Evolutionary conservation across 2,113 vertebrate genomes (phyloP), one percentile per base, ranked within the genome.

Genomic region (Camelus bactrianus): DNA sequence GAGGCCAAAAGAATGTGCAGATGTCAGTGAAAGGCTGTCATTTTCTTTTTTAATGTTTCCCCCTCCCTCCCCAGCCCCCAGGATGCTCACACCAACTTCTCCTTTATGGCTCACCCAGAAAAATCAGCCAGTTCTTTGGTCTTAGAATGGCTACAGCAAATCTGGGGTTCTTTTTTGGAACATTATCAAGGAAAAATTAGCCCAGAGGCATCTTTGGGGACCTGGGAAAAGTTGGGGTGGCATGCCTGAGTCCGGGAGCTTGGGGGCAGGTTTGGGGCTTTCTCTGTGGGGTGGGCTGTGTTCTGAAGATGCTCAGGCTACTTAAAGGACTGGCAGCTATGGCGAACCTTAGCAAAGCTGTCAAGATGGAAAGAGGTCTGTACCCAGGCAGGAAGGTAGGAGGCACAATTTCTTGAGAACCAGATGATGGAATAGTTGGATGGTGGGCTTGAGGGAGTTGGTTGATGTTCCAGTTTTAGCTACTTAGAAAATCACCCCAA

Each of bases 281-380:
- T 10, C 52, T 19, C 35, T 69, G 22, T 4, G 56, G 2, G 8
- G 5, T 32, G 52, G 30, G 2, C 0, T 2, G 17, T 35, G 2
- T 16, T 56, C n/a, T 73, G 11, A 60, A 35, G 35, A 28, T 32
- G 16, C 38, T 81, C 46, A 75, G 28, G 6, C 48, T 54, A 13
- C 54, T 38, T 65, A 12, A 50, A 58, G 73, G 82, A 28, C n/a
- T 17, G 46, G 46, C 9, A 70, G 28, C 65, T 9, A 10, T 8
- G 54, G 52, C 10, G n/a, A 24, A 54, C 38, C 72, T 4, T 6
- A 50, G 42, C 2, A 54, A 73, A 65, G 19, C 32, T 83, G 20
- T 85, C 32, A 62, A 38, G 19, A 24, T 15, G n/a, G 48, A 32
- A 70, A 70, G 16, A 88, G 77, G 54, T 15, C 22, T 54, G 4